These are phyloP conservation scores for Bettongia penicillata DNA, from an alignment of 2,113 vertebrate species.

Conservation along the genomic window DNA sequence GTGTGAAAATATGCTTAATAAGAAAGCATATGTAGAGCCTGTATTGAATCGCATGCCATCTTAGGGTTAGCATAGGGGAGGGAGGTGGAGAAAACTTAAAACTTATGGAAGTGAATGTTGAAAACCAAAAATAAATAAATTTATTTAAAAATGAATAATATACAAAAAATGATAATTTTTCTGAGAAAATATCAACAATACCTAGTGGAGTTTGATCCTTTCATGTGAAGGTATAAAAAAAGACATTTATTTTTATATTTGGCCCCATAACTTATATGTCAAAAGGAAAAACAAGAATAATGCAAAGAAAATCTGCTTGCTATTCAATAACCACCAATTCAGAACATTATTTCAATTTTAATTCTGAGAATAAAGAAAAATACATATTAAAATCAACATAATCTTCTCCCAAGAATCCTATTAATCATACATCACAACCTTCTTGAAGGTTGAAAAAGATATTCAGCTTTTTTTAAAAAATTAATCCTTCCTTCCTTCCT, in stretches of 20 bases:
- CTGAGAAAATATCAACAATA: conserved; percentile 33
- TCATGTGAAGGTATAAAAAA: conserved; percentile 1
- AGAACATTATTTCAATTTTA: conserved; percentile 31
- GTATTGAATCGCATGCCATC: too few species aligned
- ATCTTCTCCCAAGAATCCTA: conserved; percentile 3
- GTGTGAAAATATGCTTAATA: too few species aligned
- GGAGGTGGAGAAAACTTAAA: too few species aligned
- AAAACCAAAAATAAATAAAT: too few species aligned
- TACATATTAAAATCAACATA: conserved; percentile 20
- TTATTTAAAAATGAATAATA: not conserved
- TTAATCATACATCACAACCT: conserved; percentile 43
- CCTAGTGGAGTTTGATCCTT: not conserved
- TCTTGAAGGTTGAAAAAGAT: conserved; percentile 28
- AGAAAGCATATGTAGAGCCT: too few species aligned
- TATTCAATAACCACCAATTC: conserved; percentile 17
- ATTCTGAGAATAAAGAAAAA: not conserved
- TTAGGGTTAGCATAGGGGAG: too few species aligned
- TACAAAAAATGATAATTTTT: conserved; percentile 19
- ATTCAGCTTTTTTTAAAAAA: conserved; percentile 21
- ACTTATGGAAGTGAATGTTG: too few species aligned
- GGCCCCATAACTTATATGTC: not conserved
- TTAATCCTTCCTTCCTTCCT: not conserved
- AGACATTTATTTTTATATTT: conserved; percentile 35
- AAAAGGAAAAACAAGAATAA: conserved; percentile 1
- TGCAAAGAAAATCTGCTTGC: conserved; percentile 35